Percentiles rank a stretch among this genome's conserved stretches.
Conservation (phyloP, 2,797 vertebrate genomes). For the Pangasius djambal region DNA sequence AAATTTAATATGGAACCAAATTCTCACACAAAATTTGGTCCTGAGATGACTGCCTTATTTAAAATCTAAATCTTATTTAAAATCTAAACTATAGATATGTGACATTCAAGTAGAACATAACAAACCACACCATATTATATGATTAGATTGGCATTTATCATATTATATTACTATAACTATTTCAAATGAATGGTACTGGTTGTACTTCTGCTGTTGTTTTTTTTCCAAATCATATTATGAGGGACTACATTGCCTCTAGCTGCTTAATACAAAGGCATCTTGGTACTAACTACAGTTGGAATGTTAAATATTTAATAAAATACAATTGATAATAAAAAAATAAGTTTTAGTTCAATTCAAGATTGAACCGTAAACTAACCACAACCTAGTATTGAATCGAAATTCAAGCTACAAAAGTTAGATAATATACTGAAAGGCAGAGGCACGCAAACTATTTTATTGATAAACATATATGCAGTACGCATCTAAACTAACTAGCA, state of each 20-base stretch:
- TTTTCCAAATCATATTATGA: neutral
- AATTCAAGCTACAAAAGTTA: neutral
- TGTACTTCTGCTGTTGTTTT: neutral
- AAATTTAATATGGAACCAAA: neutral
- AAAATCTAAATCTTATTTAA: neutral
- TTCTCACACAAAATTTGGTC: neutral
- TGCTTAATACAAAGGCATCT: neutral
- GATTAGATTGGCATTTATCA: neutral
- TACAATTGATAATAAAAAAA: neutral
- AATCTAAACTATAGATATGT: neutral
- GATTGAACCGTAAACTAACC: neutral
- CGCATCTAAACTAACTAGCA: neutral
- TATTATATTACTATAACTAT: neutral
- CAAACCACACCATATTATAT: neutral
- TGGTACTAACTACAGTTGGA: neutral
- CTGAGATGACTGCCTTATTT: neutral
- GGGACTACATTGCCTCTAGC: neutral
- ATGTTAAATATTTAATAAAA: neutral
- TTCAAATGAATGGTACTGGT: neutral
- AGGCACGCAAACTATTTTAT: neutral
- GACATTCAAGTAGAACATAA: neutral
- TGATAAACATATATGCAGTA: neutral
- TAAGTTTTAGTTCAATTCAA: neutral
- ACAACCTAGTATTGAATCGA: neutral
- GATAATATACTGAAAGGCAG: neutral